Evolutionary conservation across 2,113 vertebrate species (phyloP), one percentile per base, ranked within the genome.

Genomic region (Phainopepla nitens): DNA sequence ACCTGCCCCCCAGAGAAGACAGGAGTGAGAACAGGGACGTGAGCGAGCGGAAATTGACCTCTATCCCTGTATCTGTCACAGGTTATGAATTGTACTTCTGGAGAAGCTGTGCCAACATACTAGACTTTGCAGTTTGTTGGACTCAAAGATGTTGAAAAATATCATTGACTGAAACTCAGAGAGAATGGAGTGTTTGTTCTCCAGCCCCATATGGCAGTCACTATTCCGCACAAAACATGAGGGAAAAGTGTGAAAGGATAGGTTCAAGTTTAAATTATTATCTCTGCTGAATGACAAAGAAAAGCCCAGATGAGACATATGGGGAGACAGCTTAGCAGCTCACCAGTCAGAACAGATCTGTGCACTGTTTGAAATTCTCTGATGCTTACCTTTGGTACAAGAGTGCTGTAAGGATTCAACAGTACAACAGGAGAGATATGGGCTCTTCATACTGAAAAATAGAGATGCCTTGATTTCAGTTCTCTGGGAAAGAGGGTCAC

Each of bases 401-500:
- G 49, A 75, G 77, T 4, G 20, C 57, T 53, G 3, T 56, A 47
- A 41, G 33, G 57, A 33, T 91, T 71, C 58, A 76, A 41, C 28
- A 61, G 70, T 68, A 68, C 68, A 69, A 41, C 20, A 69, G 53
- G 56, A 84, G 56, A 13, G 18, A 45, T 68, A 24, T 6, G 33
- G 36, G 31, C 42, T 73, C 33, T 66, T 85, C 47, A 35, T n/a
- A 33, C 16, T 16, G 58, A 47, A 47, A 82, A 54, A 5, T 54
- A 60, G 31, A 85, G 44, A 49, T 66, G 33, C 54, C 80, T 91
- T 47, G 21, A 89, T 93, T 94, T 87, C 81, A 64, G 45, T 87
- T 95, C 87, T 82, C n/a, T 88, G 75, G 62, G 75, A 87, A 96
- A 91, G 62, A 93, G 57, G 78, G 91, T 93, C 54, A 8, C 20